Conservation (phyloP, 2,797 vertebrate genomes). For the Darevskia mixta region DNA sequence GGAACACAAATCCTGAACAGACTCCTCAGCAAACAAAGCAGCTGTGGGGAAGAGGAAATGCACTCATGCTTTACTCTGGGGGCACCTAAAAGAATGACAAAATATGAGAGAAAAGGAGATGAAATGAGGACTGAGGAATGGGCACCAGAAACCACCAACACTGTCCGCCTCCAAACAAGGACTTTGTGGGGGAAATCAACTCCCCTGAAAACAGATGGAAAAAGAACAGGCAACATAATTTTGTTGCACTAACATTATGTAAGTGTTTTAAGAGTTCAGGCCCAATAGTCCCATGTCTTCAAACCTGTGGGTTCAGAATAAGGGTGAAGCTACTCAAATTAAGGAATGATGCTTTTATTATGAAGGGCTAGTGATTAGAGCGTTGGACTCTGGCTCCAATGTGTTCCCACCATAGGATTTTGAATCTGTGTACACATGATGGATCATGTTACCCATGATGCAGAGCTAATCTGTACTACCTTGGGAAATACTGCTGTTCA, state of each 20-base stretch:
- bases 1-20: conserved; percentile 25
- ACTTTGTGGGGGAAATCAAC: not conserved
- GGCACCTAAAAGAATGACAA: conserved; percentile 8
- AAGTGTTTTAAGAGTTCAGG: not conserved
- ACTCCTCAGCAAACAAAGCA: conserved; percentile 21
- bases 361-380: too few species aligned
- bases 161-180: not conserved
- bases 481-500: too few species aligned
- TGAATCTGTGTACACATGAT: too few species aligned
- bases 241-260: not conserved
- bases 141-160: not conserved
- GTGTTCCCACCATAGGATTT: too few species aligned
- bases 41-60: not conserved
- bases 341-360: not conserved
- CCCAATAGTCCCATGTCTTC: not conserved
- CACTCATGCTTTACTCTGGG: conserved; percentile 18
- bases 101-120: not conserved
- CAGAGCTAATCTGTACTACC: too few species aligned
- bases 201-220: not conserved
- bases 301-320: not conserved
- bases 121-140: not conserved
- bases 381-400: too few species aligned
- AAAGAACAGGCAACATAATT: not conserved
- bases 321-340: not conserved
- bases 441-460: too few species aligned